Conservation (phyloP, 2,888 invertebrate species). For the Myathropa florea region DNA sequence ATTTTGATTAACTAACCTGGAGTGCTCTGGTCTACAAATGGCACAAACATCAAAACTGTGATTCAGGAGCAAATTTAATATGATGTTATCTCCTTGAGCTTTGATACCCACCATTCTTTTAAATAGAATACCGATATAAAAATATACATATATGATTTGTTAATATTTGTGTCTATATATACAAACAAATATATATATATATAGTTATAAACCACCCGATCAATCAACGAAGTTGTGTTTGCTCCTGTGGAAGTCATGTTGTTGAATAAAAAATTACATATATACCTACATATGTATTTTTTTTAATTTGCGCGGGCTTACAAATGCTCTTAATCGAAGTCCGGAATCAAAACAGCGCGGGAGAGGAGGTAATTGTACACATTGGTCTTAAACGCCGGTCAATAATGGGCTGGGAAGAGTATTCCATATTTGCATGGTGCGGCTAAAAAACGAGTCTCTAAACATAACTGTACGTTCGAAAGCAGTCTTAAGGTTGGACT, state of each 20-base stretch:
- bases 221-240: slow-evolving; percentile 17
- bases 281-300: not conserved
- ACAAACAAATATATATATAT: not conserved
- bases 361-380: too few relatives aligned
- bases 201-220: not conserved
- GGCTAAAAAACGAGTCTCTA: too few relatives aligned
- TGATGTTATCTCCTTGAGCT: not conserved
- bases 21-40: not conserved
- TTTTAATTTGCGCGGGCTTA: too few relatives aligned
- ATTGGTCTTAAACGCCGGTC: too few relatives aligned
- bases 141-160: not conserved
- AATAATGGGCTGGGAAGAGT: too few relatives aligned
- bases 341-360: too few relatives aligned
- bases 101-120: not conserved
- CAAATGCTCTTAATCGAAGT: too few relatives aligned
- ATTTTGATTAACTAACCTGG: not conserved
- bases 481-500: too few relatives aligned
- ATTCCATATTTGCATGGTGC: too few relatives aligned
- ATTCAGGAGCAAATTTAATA: slow-evolving; percentile 12
- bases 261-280: slow-evolving; percentile 31
- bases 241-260: slow-evolving; percentile 30
- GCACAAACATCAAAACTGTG: slow-evolving; percentile 25
- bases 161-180: not conserved
- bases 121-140: not conserved
- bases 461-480: too few relatives aligned